Conservation (phyloP, 2,797 vertebrate genomes). For the Fistularia tabacaria region DNA sequence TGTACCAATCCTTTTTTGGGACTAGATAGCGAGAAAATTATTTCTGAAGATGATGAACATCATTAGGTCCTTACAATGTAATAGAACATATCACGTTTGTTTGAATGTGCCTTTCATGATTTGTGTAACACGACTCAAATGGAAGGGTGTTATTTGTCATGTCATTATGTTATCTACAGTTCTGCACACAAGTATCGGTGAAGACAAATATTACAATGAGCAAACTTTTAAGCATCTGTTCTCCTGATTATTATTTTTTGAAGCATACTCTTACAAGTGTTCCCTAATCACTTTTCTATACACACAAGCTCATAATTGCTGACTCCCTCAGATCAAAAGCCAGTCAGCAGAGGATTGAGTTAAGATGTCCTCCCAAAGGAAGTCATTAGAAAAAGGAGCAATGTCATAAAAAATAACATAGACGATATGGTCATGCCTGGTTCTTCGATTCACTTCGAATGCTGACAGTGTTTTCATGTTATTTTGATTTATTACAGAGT, state of each 20-base stretch:
- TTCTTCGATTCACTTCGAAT: background rate
- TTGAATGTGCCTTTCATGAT: too few relatives aligned
- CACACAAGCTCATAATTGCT: slow-evolving; percentile 22
- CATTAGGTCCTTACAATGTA: too few relatives aligned
- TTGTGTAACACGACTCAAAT: too few relatives aligned
- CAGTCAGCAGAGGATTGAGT: slow-evolving; percentile 31
- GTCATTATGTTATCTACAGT: too few relatives aligned
- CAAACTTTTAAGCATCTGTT: too few relatives aligned
- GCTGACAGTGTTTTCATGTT: background rate
- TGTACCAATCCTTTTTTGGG: too few relatives aligned
- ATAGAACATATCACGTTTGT: too few relatives aligned
- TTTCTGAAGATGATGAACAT: too few relatives aligned
- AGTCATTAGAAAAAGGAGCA: slow-evolving; percentile 55
- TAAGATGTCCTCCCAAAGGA: slow-evolving; percentile 41
- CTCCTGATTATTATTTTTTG: slow-evolving; percentile 7
- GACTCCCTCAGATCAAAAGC: slow-evolving; percentile 43
- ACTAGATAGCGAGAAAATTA: too few relatives aligned
- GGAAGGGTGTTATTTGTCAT: too few relatives aligned
- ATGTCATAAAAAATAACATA: slow-evolving; percentile 37
- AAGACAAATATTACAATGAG: too few relatives aligned
- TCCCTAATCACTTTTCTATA: slow-evolving; percentile 20
- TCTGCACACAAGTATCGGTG: too few relatives aligned
- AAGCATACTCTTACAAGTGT: slow-evolving; percentile 34
- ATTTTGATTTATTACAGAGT: background rate
- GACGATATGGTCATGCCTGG: background rate